Evolutionary conservation across 2,888 invertebrate genomes (phyloP).

Genomic region (Melangyna quadrimaculata): DNA sequence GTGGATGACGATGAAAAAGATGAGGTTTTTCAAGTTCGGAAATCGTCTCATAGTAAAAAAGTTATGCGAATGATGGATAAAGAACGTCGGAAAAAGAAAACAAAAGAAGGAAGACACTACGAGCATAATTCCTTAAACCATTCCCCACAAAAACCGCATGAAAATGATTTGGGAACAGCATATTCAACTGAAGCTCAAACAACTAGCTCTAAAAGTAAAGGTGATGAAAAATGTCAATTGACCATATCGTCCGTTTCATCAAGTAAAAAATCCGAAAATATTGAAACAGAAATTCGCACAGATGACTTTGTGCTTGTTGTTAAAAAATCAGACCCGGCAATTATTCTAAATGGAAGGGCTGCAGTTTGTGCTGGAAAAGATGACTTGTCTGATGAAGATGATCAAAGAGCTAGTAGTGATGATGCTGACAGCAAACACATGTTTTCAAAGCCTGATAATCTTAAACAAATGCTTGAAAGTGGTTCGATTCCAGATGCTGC

Average conservation of each 20-base stretch:
- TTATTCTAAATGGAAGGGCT: slow-evolving; percentile 90
- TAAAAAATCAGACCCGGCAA: slow-evolving; percentile 83
- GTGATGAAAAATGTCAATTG: slow-evolving; percentile 47
- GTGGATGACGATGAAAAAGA: slow-evolving; percentile 91
- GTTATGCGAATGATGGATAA: slow-evolving; percentile 92
- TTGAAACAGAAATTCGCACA: slow-evolving; percentile 86
- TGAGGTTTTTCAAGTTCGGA: slow-evolving; percentile 96
- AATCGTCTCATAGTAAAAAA: slow-evolving; percentile 95
- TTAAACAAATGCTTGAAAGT: slow-evolving; percentile 90
- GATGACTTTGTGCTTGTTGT: slow-evolving; percentile 86
- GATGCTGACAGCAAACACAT: slow-evolving; percentile 82
- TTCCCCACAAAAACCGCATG: slow-evolving; percentile 1
- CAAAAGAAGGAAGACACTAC: slow-evolving; percentile 76
- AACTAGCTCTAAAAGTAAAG: not conserved
- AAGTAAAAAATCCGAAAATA: slow-evolving; percentile 82
- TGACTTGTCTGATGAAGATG: slow-evolving; percentile 85
- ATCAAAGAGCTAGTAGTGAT: slow-evolving; percentile 78
- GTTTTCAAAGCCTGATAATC: slow-evolving; percentile 86
- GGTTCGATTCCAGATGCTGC: slow-evolving; percentile 98
- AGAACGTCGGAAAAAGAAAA: slow-evolving; percentile 83
- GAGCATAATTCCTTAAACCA: slow-evolving; percentile 65
- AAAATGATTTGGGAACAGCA: not conserved
- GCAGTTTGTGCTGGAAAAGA: slow-evolving; percentile 90
- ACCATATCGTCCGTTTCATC: slow-evolving; percentile 25
- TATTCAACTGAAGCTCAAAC: slow-evolving; percentile 12